Conservation (phyloP, 2,113 vertebrate genomes). For the Phalacrocorax brasilianus region DNA sequence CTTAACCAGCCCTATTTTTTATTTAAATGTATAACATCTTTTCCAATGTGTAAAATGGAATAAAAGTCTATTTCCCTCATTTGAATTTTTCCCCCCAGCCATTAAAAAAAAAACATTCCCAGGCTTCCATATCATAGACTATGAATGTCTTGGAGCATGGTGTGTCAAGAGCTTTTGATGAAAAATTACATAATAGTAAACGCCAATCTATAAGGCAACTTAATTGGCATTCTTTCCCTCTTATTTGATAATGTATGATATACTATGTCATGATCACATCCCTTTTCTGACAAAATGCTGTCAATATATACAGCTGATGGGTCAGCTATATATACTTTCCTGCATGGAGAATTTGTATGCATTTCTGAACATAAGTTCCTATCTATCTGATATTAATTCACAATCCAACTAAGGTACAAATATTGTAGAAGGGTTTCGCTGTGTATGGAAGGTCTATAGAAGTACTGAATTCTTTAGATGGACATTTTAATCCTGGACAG, state of each 20-base stretch:
- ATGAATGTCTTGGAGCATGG: not conserved
- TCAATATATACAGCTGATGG: not conserved
- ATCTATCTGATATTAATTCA: not conserved
- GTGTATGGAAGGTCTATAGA: not conserved
- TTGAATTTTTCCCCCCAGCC: no score
- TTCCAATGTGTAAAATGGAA: not conserved
- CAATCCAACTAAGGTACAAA: not conserved
- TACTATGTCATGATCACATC: accelerated
- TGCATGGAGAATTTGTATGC: not conserved
- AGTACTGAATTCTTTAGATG: not conserved
- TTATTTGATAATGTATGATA: not conserved
- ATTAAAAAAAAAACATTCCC: not conserved
- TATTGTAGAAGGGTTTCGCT: not conserved
- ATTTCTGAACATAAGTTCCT: not conserved
- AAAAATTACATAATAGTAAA: not conserved
- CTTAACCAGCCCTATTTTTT: not conserved
- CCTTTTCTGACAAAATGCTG: not conserved
- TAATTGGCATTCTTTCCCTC: not conserved
- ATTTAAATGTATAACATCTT: not conserved
- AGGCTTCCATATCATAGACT: not conserved
- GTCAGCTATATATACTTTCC: not conserved
- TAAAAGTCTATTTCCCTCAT: not conserved
- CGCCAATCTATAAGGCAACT: not conserved
- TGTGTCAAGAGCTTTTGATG: not conserved
- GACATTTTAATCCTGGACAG: not conserved